Percentiles rank a stretch among this genome's conserved stretches.
Evolutionary conservation across 1,140 invertebrate genomes (phyloP).

Genomic region (Pachyrhynchus sulphureomaculatus): DNA sequence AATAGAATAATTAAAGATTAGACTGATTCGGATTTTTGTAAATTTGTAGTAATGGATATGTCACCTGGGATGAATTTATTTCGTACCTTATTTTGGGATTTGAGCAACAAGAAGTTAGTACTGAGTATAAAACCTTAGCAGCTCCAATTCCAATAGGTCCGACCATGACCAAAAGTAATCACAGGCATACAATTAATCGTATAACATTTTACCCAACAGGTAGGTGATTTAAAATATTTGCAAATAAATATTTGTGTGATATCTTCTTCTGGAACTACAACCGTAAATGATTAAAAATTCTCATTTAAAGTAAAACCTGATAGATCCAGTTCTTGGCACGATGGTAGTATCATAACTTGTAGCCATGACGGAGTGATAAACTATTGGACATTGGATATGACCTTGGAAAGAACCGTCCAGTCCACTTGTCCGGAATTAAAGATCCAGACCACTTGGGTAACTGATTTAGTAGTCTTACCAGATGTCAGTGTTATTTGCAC

Average conservation of each 20-base stretch:
- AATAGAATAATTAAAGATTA: no score
- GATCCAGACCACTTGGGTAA: constrained; percentile 63
- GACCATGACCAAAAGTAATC: constrained; percentile 59
- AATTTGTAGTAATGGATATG: constrained; percentile 54
- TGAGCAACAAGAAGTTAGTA: constrained; percentile 58
- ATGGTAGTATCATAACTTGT: constrained; percentile 65
- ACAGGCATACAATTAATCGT: constrained; percentile 61
- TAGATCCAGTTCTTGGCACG: constrained; percentile 55
- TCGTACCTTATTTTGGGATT: constrained; percentile 67
- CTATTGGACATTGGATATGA: constrained; percentile 68
- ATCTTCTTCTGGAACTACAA: no score
- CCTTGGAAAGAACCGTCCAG: constrained; percentile 58
- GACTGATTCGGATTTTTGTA: no score
- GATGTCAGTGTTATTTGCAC: constrained; percentile 69
- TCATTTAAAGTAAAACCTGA: constrained; percentile 47
- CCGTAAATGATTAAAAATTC: no score
- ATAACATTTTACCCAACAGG: constrained; percentile 61
- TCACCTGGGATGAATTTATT: constrained; percentile 68
- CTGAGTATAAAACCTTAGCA: constrained; percentile 55
- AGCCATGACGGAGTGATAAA: constrained; percentile 69
- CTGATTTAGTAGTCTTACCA: constrained; percentile 65
- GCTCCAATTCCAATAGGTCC: constrained; percentile 60
- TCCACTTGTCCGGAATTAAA: constrained; percentile 60
- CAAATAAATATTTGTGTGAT: no score
- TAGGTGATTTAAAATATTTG: no score